Evolutionary conservation across 2,113 vertebrate species (phyloP).

Genomic region (Micronycteris hirsuta): DNA sequence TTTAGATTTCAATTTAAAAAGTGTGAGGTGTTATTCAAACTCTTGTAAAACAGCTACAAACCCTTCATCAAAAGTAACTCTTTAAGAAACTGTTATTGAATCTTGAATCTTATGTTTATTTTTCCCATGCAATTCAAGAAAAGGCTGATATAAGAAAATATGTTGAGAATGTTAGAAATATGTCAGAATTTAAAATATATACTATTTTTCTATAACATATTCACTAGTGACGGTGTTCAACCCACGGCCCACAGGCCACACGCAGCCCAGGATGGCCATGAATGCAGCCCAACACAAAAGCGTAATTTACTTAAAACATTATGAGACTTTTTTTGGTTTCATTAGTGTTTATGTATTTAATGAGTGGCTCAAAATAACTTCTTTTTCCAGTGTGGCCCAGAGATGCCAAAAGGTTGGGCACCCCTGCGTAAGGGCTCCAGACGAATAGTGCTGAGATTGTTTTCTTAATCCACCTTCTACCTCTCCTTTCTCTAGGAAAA

Average conservation of each 20-base stretch:
- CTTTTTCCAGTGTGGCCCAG: too few species aligned
- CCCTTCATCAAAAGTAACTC: background rate
- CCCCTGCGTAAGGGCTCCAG: background rate
- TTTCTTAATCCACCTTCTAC: background rate
- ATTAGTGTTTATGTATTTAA: too few species aligned
- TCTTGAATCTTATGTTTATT: background rate
- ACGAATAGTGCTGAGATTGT: fast-evolving
- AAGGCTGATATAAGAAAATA: background rate
- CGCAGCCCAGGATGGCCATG: too few species aligned
- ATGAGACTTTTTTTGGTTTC: too few species aligned
- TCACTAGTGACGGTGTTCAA: background rate
- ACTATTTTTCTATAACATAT: background rate
- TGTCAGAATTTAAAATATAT: background rate
- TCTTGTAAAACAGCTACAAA: background rate
- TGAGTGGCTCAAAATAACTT: too few species aligned
- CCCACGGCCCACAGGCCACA: too few species aligned
- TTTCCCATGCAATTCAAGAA: background rate
- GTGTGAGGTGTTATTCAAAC: background rate
- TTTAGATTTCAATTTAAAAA: slow-evolving; percentile 12
- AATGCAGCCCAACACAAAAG: too few species aligned
- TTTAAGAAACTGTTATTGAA: background rate
- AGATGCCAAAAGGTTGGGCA: too few species aligned
- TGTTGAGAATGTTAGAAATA: background rate
- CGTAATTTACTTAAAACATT: too few species aligned
- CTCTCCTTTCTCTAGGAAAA: background rate